A percentile compares a stretch with the other conserved stretches of the same genome.
phyloP scores from a whole-genome alignment of 2,888 invertebrate species.

The Parapristionchus giblindavisi region DNA sequence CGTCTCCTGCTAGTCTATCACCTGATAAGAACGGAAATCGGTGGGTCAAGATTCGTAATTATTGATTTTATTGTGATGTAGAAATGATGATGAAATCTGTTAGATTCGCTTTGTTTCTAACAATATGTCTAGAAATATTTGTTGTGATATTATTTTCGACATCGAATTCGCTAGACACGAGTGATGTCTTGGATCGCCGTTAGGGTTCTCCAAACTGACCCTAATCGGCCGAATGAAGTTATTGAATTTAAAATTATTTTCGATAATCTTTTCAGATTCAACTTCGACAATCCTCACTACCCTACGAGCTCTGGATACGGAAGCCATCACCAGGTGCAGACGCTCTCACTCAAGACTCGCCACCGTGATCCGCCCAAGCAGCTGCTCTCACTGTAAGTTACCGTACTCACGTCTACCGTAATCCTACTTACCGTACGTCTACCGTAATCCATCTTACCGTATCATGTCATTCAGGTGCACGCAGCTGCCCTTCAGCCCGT shows the following conservation, averaged over 20 bases:
- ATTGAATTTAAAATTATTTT: no score
- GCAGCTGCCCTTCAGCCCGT: background rate
- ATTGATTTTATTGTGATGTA: no score
- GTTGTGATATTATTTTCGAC: no score
- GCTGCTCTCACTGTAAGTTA: slow-evolving; percentile 28
- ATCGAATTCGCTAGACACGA: no score
- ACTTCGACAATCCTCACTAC: slow-evolving; percentile 5
- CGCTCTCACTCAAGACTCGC: slow-evolving; percentile 9
- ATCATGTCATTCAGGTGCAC: background rate
- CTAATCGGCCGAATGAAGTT: no score
- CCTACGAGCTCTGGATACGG: background rate
- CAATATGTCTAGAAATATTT: no score
- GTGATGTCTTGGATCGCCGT: no score
- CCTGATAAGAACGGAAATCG: slow-evolving; percentile 18
- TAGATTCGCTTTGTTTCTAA: no score
- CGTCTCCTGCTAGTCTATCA: slow-evolving; percentile 12
- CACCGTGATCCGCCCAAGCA: slow-evolving; percentile 31
- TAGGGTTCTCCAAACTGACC: no score
- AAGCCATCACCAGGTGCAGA: background rate
- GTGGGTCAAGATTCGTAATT: background rate
- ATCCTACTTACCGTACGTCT: background rate
- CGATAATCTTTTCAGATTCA: slow-evolving; percentile 7
- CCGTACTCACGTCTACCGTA: no score
- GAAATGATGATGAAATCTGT: no score
- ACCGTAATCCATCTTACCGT: background rate